phyloP scores from a whole-genome alignment of 2,888 invertebrate species.

The Acleris cristana region DNA sequence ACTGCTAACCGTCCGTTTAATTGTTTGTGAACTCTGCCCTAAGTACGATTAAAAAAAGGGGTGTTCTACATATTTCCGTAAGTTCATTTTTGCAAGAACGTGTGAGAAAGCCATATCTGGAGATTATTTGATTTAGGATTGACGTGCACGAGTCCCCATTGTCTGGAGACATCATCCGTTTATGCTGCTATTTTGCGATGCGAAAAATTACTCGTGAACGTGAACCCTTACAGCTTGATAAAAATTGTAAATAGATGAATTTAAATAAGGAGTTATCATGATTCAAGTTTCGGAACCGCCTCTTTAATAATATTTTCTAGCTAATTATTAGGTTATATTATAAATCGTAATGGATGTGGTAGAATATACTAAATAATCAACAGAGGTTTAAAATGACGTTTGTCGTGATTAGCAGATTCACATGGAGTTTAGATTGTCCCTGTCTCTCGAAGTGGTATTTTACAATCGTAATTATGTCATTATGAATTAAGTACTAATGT shows the following conservation, averaged over 20 bases:
- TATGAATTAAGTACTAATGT: neutral
- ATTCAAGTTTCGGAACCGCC: constrained; percentile 13
- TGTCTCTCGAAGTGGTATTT: neutral
- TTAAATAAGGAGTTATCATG: neutral
- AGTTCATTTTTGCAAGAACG: neutral
- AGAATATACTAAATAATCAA: neutral
- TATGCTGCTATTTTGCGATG: neutral
- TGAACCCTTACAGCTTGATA: neutral
- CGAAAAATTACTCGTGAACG: neutral
- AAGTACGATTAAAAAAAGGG: too few species aligned
- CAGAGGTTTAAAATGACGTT: neutral
- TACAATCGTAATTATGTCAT: neutral
- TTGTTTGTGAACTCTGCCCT: too few species aligned
- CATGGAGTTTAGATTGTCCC: neutral
- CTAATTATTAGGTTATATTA: neutral
- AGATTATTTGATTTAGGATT: neutral
- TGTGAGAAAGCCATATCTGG: neutral
- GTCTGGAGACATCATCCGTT: neutral
- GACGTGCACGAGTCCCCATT: neutral
- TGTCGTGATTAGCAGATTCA: neutral
- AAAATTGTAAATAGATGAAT: neutral
- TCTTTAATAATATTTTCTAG: neutral
- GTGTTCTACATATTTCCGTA: neutral
- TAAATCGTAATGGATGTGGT: neutral
- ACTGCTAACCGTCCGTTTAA: too few species aligned